These are phyloP conservation scores for Xestobium rufovillosum DNA, from an alignment of 2,888 invertebrate species.

Conservation along the genomic window DNA sequence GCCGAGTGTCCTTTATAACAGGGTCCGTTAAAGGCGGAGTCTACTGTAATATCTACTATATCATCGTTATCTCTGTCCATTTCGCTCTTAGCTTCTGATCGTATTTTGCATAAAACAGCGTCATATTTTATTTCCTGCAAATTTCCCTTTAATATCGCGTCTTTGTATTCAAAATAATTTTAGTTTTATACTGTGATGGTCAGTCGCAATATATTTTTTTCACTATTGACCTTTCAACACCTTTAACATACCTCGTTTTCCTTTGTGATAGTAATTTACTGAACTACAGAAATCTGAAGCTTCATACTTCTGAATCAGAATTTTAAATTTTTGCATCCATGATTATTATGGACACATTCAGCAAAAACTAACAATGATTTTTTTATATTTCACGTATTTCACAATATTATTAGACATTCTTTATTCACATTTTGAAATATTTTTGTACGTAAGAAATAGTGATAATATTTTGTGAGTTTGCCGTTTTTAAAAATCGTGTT, in stretches of 20 bases:
- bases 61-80: conserved; percentile 5
- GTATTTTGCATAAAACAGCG: conserved; percentile 5
- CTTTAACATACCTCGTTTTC: not conserved
- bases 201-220: not conserved
- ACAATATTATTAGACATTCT: not conserved
- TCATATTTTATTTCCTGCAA: conserved; percentile 10
- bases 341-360: not conserved
- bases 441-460: not conserved
- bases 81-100: conserved; percentile 4
- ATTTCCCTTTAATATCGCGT: not conserved
- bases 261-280: conserved; percentile 4
- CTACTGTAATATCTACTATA: conserved; percentile 6
- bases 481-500: conserved; percentile 1
- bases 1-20: no score
- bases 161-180: not conserved
- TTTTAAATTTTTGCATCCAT: conserved; percentile 6
- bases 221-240: not conserved
- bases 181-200: not conserved
- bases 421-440: conserved; percentile 6
- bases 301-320: not conserved
- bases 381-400: not conserved
- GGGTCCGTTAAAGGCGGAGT: no score
- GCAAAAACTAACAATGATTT: not conserved
- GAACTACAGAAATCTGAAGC: conserved; percentile 1
- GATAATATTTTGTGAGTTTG: not conserved